Conservation (phyloP, 2,113 vertebrate genomes). For the Coptodon rendalli region DNA sequence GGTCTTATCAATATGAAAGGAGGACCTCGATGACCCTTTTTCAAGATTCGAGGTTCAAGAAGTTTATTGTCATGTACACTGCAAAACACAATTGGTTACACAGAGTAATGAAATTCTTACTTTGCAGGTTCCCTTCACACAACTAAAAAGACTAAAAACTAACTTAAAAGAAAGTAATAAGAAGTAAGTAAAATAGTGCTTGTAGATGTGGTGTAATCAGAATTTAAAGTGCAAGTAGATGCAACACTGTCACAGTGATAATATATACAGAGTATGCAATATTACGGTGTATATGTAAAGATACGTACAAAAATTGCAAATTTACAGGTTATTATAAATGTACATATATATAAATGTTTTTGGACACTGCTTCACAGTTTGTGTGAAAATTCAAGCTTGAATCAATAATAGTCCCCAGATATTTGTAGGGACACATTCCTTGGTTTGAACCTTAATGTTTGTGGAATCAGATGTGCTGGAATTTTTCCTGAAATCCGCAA, state of each 20-base stretch:
- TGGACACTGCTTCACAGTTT: neutral
- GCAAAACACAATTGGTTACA: neutral
- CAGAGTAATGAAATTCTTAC: neutral
- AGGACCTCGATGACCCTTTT: neutral
- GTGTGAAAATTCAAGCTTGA: neutral
- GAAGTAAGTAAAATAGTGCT: neutral
- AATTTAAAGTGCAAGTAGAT: neutral
- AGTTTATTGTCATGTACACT: neutral
- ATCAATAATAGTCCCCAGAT: neutral
- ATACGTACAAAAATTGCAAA: neutral
- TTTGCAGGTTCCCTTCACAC: neutral
- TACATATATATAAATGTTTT: neutral
- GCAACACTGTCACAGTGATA: neutral
- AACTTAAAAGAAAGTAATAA: neutral
- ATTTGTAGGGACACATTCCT: neutral
- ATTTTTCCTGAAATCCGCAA: neutral
- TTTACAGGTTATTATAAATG: neutral
- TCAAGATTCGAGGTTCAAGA: neutral
- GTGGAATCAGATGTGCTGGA: neutral
- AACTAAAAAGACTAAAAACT: neutral
- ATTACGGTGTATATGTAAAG: neutral
- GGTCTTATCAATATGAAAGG: neutral
- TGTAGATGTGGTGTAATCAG: neutral
- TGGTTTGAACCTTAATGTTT: neutral
- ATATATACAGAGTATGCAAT: neutral